phyloP scores from a whole-genome alignment of 2,797 vertebrate genomes.

The Choloepus didactylus region DNA sequence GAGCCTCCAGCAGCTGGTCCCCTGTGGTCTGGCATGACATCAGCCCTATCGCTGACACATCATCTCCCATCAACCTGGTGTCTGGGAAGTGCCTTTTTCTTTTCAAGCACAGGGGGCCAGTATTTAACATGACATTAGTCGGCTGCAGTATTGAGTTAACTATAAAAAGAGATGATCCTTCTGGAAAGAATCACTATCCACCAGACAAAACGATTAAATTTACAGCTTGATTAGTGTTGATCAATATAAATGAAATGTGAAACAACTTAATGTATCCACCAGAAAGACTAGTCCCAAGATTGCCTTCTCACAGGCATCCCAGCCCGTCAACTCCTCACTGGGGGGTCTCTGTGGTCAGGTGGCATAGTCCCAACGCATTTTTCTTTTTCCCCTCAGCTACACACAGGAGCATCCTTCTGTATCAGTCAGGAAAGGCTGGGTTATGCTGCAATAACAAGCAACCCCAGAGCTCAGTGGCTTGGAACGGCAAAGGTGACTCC shows the following conservation, averaged over 20 bases:
- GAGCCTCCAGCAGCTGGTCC: not conserved
- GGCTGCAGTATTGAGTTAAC: slow-evolving; percentile 11
- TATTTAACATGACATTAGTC: slow-evolving; percentile 25
- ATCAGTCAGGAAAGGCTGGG: not conserved
- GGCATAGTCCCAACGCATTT: not conserved
- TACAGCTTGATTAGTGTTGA: not conserved
- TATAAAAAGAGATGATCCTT: slow-evolving; percentile 46
- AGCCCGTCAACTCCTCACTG: not conserved
- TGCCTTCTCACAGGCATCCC: not conserved
- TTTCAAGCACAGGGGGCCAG: not conserved
- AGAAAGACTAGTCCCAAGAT: not conserved
- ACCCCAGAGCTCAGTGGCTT: not conserved
- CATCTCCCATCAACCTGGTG: not conserved
- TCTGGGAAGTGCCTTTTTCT: not conserved
- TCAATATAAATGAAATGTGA: slow-evolving; percentile 66
- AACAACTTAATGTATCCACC: not conserved
- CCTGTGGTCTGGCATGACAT: not conserved
- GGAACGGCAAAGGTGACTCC: not conserved
- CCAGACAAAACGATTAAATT: slow-evolving; percentile 62
- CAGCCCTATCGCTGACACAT: not conserved
- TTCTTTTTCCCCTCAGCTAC: not conserved
- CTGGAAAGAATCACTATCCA: slow-evolving; percentile 58
- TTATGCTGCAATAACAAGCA: not conserved
- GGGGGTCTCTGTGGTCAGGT: not conserved
- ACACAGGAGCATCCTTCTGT: not conserved